These are phyloP conservation scores for Diachrysia chrysitis DNA, from an alignment of 2,888 invertebrate genomes.

Conservation along the genomic window DNA sequence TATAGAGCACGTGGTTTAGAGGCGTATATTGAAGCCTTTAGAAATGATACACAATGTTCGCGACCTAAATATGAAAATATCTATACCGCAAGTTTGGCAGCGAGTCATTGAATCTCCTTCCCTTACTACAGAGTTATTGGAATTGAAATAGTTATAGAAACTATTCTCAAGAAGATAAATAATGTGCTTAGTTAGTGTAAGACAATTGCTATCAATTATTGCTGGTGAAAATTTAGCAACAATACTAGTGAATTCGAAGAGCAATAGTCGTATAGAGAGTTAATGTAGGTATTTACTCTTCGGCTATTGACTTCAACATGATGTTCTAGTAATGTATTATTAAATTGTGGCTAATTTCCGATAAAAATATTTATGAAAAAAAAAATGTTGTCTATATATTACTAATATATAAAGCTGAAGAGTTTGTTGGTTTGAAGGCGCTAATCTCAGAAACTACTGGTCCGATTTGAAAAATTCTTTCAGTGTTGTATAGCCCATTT, in stretches of 20 bases:
- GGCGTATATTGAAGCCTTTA: background rate
- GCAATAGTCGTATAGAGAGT: slow-evolving; percentile 19
- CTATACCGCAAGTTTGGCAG: slow-evolving; percentile 28
- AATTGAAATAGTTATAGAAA: slow-evolving; percentile 61
- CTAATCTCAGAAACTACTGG: no score
- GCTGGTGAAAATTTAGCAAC: slow-evolving; percentile 31
- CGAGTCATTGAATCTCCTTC: slow-evolving; percentile 47
- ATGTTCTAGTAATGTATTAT: no score
- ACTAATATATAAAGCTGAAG: no score
- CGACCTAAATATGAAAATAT: slow-evolving; percentile 9
- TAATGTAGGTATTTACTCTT: slow-evolving; percentile 25
- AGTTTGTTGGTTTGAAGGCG: no score
- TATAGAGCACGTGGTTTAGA: background rate
- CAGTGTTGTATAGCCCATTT: no score
- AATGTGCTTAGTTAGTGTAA: slow-evolving; percentile 53
- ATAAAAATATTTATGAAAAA: no score
- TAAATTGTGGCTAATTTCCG: no score
- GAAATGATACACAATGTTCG: slow-evolving; percentile 10
- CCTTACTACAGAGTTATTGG: slow-evolving; percentile 54
- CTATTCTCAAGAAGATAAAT: slow-evolving; percentile 60
- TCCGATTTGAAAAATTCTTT: no score
- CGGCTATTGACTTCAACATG: no score
- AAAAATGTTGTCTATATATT: no score
- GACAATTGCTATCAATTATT: slow-evolving; percentile 50
- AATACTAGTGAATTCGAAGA: slow-evolving; percentile 29